Percentiles rank a stretch among this genome's conserved stretches.
phyloP scores from a whole-genome alignment of 1,140 invertebrate genomes.

The Anthonomus grandis region DNA sequence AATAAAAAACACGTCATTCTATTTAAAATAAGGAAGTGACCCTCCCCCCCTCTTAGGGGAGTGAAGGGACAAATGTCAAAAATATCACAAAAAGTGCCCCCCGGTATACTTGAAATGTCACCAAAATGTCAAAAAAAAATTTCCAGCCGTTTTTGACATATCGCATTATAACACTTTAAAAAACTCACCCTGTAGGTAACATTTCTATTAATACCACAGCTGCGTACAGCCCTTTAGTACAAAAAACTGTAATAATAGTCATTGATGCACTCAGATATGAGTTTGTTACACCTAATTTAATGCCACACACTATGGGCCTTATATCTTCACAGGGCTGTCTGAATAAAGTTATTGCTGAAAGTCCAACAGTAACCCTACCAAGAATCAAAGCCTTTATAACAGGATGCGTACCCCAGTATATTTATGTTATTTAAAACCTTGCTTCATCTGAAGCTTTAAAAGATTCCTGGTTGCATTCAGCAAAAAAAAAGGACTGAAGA shows the following conservation, averaged over 20 bases:
- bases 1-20: no score
- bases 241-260: slow-evolving; percentile 75
- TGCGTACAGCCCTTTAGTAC: slow-evolving; percentile 50
- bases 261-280: slow-evolving; percentile 90
- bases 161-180: no score
- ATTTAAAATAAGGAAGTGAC: no score
- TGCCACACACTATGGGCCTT: slow-evolving; percentile 56
- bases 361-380: slow-evolving; percentile 95
- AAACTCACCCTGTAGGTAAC: no score
- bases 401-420: slow-evolving; percentile 84
- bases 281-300: slow-evolving; percentile 66
- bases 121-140: no score
- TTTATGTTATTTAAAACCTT: slow-evolving; percentile 89
- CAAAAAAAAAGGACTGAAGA: slow-evolving; percentile 56
- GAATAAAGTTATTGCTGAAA: slow-evolving; percentile 67
- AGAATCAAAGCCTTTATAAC: slow-evolving; percentile 89
- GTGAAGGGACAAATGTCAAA: no score
- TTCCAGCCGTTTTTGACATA: no score
- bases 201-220: slow-evolving; percentile 29
- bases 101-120: no score
- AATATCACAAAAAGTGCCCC: no score
- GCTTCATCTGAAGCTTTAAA: slow-evolving; percentile 63
- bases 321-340: slow-evolving; percentile 58
- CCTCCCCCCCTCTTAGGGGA: no score
- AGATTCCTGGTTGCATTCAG: slow-evolving; percentile 78